These are phyloP conservation scores for Neoniphon sammara DNA, from an alignment of 2,797 vertebrate genomes.

Conservation along the genomic window DNA sequence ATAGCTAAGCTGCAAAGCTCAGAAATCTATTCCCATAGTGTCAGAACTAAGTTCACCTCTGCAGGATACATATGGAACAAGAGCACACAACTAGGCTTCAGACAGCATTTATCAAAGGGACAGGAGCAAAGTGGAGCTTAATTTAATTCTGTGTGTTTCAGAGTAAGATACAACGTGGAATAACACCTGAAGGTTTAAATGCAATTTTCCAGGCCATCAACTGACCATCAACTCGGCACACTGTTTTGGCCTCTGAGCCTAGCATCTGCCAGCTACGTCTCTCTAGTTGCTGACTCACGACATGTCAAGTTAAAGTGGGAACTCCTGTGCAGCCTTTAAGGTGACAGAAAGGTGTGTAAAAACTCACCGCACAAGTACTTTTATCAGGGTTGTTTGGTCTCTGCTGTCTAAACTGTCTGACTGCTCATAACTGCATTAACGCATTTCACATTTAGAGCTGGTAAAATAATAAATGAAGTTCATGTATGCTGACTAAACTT, in stretches of 20 bases:
- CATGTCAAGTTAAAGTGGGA: constrained; percentile 49
- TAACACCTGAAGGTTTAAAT: constrained; percentile 84
- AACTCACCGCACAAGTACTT: constrained; percentile 25
- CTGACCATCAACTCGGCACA: constrained; percentile 80
- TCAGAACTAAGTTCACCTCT: constrained; percentile 16
- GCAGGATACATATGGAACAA: constrained; percentile 43
- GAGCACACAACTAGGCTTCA: constrained; percentile 23
- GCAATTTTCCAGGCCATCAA: constrained; percentile 88
- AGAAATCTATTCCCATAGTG: constrained; percentile 1
- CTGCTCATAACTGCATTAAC: constrained; percentile 30
- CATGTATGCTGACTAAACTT: constrained; percentile 47
- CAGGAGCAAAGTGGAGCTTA: constrained; percentile 66
- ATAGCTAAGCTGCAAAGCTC: constrained; percentile 44
- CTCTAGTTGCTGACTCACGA: constrained; percentile 79
- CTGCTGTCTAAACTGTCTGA: constrained; percentile 10
- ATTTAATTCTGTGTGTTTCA: constrained; percentile 77
- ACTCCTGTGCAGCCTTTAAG: constrained; percentile 27
- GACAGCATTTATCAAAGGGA: constrained; percentile 71
- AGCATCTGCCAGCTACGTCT: constrained; percentile 70
- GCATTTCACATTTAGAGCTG: constrained; percentile 25
- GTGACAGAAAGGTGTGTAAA: constrained; percentile 33
- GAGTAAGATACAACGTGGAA: constrained; percentile 75
- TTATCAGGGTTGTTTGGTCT: constrained; percentile 23
- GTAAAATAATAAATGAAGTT: constrained; percentile 56
- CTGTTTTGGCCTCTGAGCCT: constrained; percentile 71